Evolutionary conservation across 1,140 invertebrate species (phyloP), one percentile per base, ranked within the genome.

Genomic region (Megalopta genalis): DNA sequence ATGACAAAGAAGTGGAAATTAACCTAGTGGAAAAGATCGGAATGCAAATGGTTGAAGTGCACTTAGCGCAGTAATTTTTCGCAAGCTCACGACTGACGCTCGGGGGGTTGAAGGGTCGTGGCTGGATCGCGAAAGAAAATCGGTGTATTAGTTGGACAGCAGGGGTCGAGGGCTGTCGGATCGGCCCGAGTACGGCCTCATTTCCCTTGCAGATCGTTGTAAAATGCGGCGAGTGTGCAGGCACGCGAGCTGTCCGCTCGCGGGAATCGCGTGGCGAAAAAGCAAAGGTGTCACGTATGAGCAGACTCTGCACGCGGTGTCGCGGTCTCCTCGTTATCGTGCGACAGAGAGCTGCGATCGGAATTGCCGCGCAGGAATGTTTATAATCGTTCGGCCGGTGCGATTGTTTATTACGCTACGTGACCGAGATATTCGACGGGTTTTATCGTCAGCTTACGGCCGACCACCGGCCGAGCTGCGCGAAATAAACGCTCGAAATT

Each of bases 171-270:
- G 59, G 37, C 21, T 4, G 49, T 1, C 12, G 18, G 14, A 71
- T 71, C 32, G 68, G 62, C 10, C 42, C 1, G 32, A 32, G 32
- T 32, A 76, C 16, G 39, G 0, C 49, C n/a, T 62, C 39, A n/a
- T 77, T 77, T 69, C 14, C 70, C 42, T 77, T 71, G 75, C 57
- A 77, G 68, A 77, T 62, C 14, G 8, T 42, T 23, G 52, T 46
- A 59, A 76, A 76, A 68, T 76, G 21, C 42, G 27, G 5, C 21
- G n/a, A 42, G 12, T 27, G 23, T 21, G 39, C 25, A 32, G 14
- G 25, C 37, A 68, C 63, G 49, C 59, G 39, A 14, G 18, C 18
- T n/a, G 6, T n/a, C 6, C 18, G 27, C 27, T 14, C 32, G 25
- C 60, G 37, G 71, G 42, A 32, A 32, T 32, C 32, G 54, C 27